Base-by-base conservation (phyloP, 2,888 invertebrate genomes). In the Tricholauxania praeusta region DNA sequence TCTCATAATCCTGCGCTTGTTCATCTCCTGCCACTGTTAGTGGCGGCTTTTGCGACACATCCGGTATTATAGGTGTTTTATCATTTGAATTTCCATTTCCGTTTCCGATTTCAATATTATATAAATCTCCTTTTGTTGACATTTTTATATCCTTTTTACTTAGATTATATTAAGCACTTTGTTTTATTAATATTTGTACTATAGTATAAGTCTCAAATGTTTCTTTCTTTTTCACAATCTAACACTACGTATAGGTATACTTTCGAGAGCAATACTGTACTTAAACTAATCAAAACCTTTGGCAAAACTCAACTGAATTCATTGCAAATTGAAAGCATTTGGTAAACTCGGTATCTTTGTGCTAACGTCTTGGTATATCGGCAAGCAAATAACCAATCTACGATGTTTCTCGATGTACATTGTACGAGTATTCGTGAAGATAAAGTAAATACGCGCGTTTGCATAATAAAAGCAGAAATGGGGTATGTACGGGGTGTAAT, bases 1-100 rank as follows among this genome's bases (percentile, higher is more conserved):
- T 82, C 73, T 84, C 85, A 68, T 84, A 84, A 22, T 80, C 81
- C 59, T 73, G 69, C 49, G n/a, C 22, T 39, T 39, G 39, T 39
- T 39, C 39, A 10, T 7, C 10, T 39, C 6, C 39, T 39, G 7
- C 39, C 39, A 32, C 32, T 39, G 59, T 39, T 62, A 49, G 12
- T 47, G 32, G 39, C 22, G 39, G 2, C 49, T 28, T 53, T 47
- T 19, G 6, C 19, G 28, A 5, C 47, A 67, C 17, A 19, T 15
- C n/a, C 52, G 28, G 28, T 52, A 53, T 14, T 6, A 10, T 14
- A 19, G 15, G 15, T 12, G 22, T 39, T n/a, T 66, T 28, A 5
- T 15, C 52, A 32, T 32, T 53, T 14, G 53, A 15, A 39, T 53
- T n/a, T 12, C 19, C 55, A 53, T 53, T 52, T 14, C 39, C 39